phyloP scores from a whole-genome alignment of 1,140 invertebrate species.

The Ditylenchus dipsaci region DNA sequence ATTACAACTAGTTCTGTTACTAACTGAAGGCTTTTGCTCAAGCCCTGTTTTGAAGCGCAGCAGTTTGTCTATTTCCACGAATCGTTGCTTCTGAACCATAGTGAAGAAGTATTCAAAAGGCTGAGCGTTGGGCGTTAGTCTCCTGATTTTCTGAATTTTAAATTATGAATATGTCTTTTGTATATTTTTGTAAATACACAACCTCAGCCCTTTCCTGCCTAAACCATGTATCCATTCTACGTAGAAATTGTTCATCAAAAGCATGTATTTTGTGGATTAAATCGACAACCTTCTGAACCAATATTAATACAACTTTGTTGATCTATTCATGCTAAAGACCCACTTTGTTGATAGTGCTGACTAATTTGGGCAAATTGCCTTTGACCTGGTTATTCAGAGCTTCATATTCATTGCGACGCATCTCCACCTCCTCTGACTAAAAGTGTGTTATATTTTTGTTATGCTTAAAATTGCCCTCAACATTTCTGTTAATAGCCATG shows the following conservation, averaged over 20 bases:
- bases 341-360: conserved; percentile 34
- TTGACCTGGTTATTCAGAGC: conserved; percentile 40
- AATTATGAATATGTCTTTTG: neutral
- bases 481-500: conserved; percentile 26
- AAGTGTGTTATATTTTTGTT: neutral
- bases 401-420: conserved; percentile 32
- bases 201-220: conserved; percentile 27
- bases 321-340: neutral
- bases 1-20: no score
- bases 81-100: neutral
- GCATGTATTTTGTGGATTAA: conserved; percentile 27
- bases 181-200: conserved; percentile 19
- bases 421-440: conserved; percentile 39
- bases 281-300: conserved; percentile 17
- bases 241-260: conserved; percentile 23
- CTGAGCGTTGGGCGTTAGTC: neutral
- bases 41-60: neutral
- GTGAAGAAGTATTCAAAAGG: conserved; percentile 10
- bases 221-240: conserved; percentile 26
- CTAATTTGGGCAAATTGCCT: conserved; percentile 30
- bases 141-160: conserved; percentile 9
- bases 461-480: no score
- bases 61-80: neutral
- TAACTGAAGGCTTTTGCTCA: neutral
- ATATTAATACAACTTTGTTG: neutral